Percentiles rank a stretch among this genome's conserved stretches.
phyloP scores from a whole-genome alignment of 30 jellyfish, hydroid and myxozoan species.

The Hydractinia echinata region DNA sequence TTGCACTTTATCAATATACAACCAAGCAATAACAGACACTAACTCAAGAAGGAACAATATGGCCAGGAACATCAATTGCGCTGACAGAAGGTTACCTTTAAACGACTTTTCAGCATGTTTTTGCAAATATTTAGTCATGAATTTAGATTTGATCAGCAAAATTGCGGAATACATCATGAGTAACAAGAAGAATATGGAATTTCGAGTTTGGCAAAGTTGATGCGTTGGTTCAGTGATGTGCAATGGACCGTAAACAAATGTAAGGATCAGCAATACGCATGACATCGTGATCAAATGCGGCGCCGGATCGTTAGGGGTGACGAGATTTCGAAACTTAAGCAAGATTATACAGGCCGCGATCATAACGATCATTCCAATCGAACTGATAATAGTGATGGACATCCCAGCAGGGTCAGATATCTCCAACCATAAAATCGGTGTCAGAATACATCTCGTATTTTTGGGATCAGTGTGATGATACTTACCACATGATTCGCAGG shows the following conservation, averaged over 20 bases:
- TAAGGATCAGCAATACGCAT: slow-evolving; percentile 34
- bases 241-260: slow-evolving; percentile 55
- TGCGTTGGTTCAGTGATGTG: slow-evolving; percentile 60
- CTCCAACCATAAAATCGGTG: slow-evolving; percentile 56
- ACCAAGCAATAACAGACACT: slow-evolving; percentile 47
- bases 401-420: slow-evolving; percentile 50
- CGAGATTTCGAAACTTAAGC: slow-evolving; percentile 32
- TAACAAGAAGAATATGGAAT: slow-evolving; percentile 51
- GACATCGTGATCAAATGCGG: slow-evolving; percentile 50
- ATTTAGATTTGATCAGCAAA: slow-evolving; percentile 43
- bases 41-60: slow-evolving; percentile 43
- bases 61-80: slow-evolving; percentile 38
- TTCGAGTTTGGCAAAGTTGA: slow-evolving; percentile 51
- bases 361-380: slow-evolving; percentile 43
- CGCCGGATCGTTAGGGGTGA: slow-evolving; percentile 45
- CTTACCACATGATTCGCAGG: slow-evolving; percentile 49
- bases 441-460: slow-evolving; percentile 48
- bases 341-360: slow-evolving; percentile 19
- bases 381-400: slow-evolving; percentile 43
- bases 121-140: slow-evolving; percentile 34
- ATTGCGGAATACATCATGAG: slow-evolving; percentile 42
- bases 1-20: slow-evolving; percentile 9
- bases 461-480: slow-evolving; percentile 49
- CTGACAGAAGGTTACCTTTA: slow-evolving; percentile 1
- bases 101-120: slow-evolving; percentile 18